phyloP scores from a whole-genome alignment of 2,797 vertebrate genomes.

The Peromyscus eremicus region DNA sequence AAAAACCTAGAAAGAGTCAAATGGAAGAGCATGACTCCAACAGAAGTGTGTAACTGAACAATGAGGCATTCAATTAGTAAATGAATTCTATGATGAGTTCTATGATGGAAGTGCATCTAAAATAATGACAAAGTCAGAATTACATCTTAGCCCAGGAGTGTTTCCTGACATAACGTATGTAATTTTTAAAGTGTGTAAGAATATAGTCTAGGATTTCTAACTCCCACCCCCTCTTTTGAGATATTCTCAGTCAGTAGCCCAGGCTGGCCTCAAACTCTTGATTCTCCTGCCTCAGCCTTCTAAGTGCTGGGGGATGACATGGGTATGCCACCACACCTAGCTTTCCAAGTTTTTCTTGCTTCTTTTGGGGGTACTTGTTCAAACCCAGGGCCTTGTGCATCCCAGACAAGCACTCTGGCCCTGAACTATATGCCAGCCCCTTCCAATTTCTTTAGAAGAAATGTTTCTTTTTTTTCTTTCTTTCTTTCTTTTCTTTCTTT shows the following conservation, averaged over 20 bases:
- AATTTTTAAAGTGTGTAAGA: not conserved
- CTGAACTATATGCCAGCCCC: not conserved
- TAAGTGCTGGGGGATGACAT: not conserved
- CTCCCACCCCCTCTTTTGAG: not conserved
- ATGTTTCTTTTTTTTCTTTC: not conserved
- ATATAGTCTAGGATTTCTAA: not conserved
- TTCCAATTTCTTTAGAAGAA: conserved; percentile 12
- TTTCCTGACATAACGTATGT: not conserved
- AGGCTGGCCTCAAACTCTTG: not conserved
- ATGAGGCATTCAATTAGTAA: not conserved
- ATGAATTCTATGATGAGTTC: not conserved
- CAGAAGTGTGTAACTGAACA: not conserved
- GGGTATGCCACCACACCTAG: too few relatives aligned
- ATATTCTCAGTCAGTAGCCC: not conserved
- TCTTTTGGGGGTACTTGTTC: not conserved
- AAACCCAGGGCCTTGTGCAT: not conserved
- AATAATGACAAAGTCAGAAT: not conserved
- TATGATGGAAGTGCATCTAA: not conserved
- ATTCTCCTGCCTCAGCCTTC: not conserved
- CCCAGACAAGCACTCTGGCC: not conserved
- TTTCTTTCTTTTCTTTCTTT: too few relatives aligned
- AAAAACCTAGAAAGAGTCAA: not conserved
- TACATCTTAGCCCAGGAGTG: not conserved
- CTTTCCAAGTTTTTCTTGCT: not conserved
- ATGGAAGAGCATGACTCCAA: not conserved